Percentiles rank a stretch among this genome's conserved stretches.
These are phyloP conservation scores for Malacosoma neustria DNA, from an alignment of 2,888 invertebrate species.

Conservation along the genomic window DNA sequence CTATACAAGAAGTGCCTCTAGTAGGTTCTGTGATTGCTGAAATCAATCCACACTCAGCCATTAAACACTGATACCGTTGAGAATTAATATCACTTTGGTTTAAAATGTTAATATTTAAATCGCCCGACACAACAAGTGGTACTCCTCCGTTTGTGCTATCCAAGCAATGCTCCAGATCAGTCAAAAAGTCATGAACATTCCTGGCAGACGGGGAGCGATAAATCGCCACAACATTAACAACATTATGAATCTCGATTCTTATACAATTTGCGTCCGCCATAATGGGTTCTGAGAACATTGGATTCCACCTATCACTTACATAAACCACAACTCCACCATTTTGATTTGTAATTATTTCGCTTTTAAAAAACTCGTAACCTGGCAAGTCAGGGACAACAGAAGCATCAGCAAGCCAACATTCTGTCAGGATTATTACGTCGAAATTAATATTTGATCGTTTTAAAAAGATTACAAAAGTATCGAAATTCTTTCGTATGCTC, in stretches of 20 bases:
- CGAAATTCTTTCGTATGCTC: slow-evolving; percentile 2
- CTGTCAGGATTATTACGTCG: slow-evolving; percentile 3
- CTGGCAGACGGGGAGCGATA: slow-evolving; percentile 4
- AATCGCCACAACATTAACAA: not conserved
- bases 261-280: slow-evolving; percentile 3
- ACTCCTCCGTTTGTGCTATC: not conserved
- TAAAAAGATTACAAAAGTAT: slow-evolving; percentile 1
- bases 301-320: slow-evolving; percentile 1
- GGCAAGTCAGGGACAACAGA: not conserved
- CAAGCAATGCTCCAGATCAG: not conserved
- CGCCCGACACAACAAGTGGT: not conserved
- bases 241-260: not conserved
- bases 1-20: slow-evolving; percentile 2
- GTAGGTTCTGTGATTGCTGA: slow-evolving; percentile 2
- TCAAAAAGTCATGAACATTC: not conserved
- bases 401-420: slow-evolving; percentile 2
- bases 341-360: slow-evolving; percentile 1
- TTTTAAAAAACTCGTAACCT: slow-evolving; percentile 1
- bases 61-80: slow-evolving; percentile 2
- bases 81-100: not conserved
- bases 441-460: not conserved
- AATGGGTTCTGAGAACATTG: not conserved
- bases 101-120: slow-evolving; percentile 3
- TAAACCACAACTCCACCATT: slow-evolving; percentile 5
- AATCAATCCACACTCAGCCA: slow-evolving; percentile 1